Evolutionary conservation across 2,888 invertebrate genomes (phyloP).

Genomic region (Drosophila niveifrons): DNA sequence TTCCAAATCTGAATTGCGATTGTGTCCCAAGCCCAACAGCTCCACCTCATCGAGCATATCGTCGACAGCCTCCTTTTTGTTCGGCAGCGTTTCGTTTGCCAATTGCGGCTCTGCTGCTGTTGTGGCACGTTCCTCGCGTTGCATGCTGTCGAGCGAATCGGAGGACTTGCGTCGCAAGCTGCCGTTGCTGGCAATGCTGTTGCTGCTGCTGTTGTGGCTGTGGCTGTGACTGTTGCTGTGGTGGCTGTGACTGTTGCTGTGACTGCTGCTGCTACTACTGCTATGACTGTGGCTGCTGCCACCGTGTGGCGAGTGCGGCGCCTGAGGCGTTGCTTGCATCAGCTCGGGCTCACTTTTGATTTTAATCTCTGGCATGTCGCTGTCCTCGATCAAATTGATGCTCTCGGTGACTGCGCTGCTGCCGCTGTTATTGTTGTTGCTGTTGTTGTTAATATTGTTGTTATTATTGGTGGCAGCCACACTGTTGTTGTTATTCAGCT

Average conservation of each 20-base stretch:
- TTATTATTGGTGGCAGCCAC: slow-evolving; percentile 79
- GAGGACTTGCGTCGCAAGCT: slow-evolving; percentile 77
- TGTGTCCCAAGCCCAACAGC: slow-evolving; percentile 80
- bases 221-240: slow-evolving; percentile 47
- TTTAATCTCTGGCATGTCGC: slow-evolving; percentile 78
- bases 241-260: slow-evolving; percentile 45
- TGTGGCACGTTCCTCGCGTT: slow-evolving; percentile 51
- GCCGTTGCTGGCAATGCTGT: slow-evolving; percentile 63
- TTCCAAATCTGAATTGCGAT: slow-evolving; percentile 84
- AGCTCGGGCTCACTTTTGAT: slow-evolving; percentile 85
- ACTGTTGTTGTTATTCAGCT: slow-evolving; percentile 69
- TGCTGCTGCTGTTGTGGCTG: slow-evolving; percentile 61
- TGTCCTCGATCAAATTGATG: slow-evolving; percentile 85
- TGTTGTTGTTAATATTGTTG: slow-evolving; percentile 70
- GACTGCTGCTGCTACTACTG: slow-evolving; percentile 58
- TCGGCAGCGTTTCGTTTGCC: slow-evolving; percentile 63
- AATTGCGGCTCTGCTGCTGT: slow-evolving; percentile 28
- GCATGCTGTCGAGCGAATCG: slow-evolving; percentile 71
- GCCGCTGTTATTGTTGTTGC: slow-evolving; percentile 80
- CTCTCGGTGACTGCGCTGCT: slow-evolving; percentile 60
- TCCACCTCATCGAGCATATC: slow-evolving; percentile 84
- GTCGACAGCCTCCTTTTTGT: slow-evolving; percentile 82
- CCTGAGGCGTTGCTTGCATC: slow-evolving; percentile 63
- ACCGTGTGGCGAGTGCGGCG: slow-evolving; percentile 84
- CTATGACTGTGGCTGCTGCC: slow-evolving; percentile 69